phyloP scores from a whole-genome alignment of 2,888 invertebrate genomes.

The Pharmacophagus antenor region DNA sequence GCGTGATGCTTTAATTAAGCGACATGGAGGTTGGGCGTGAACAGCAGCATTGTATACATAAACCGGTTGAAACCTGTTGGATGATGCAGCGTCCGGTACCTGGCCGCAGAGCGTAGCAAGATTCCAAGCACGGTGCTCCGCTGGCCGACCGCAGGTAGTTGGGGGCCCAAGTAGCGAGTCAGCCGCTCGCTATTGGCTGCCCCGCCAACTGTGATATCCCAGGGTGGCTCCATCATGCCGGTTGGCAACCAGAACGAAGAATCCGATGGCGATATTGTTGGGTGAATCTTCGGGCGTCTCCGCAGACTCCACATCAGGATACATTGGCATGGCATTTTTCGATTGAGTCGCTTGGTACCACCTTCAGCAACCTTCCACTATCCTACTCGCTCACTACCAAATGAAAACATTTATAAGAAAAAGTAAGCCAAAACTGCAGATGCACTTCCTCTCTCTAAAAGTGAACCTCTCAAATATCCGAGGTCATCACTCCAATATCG shows the following conservation, averaged over 20 bases:
- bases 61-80: not conserved
- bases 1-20: no score
- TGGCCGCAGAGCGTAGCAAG: not conserved
- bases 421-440: not conserved
- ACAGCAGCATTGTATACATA: no score
- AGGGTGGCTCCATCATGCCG: not conserved
- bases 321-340: not conserved
- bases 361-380: not conserved
- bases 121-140: not conserved
- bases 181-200: not conserved
- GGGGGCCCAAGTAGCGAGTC: not conserved
- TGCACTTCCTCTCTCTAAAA: not conserved
- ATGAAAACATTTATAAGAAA: not conserved
- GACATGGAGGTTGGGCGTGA: no score
- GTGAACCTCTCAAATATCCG: not conserved
- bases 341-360: not conserved
- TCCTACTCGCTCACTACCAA: not conserved
- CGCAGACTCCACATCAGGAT: not conserved
- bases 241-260: not conserved
- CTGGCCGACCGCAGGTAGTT: not conserved
- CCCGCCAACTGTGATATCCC: not conserved
- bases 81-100: not conserved
- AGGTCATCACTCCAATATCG: not conserved
- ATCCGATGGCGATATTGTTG: no score
- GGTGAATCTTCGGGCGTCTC: no score